Percentiles rank a stretch among this genome's conserved stretches.
phyloP scores from a whole-genome alignment of 2,797 vertebrate genomes.

The Novumbra hubbsi region DNA sequence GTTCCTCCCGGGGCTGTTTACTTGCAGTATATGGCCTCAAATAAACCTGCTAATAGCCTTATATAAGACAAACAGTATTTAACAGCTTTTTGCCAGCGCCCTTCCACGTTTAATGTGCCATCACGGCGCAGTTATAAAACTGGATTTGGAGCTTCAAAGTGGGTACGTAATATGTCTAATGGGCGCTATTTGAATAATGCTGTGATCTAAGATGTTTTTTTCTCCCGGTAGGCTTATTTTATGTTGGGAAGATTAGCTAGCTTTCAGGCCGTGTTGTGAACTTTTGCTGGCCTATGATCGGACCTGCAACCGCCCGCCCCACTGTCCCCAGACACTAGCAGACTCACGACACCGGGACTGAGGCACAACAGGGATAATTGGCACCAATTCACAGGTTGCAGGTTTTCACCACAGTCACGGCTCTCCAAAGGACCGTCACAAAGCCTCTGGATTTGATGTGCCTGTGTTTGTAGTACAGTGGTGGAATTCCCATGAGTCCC shows the following conservation, averaged over 20 bases:
- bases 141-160: slow-evolving; percentile 59
- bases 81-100: slow-evolving; percentile 13
- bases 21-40: slow-evolving; percentile 20
- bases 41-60: slow-evolving; percentile 36
- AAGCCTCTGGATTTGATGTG: slow-evolving; percentile 53
- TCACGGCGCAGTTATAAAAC: slow-evolving; percentile 46
- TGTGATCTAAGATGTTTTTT: slow-evolving; percentile 41
- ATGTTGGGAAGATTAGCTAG: slow-evolving; percentile 23
- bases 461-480: slow-evolving; percentile 31
- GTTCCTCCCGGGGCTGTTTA: slow-evolving; percentile 59
- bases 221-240: slow-evolving; percentile 33
- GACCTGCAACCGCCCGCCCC: slow-evolving; percentile 60
- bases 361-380: slow-evolving; percentile 65
- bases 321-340: slow-evolving; percentile 59
- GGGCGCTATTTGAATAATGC: slow-evolving; percentile 47
- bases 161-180: slow-evolving; percentile 37
- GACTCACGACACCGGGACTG: slow-evolving; percentile 30
- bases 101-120: slow-evolving; percentile 29
- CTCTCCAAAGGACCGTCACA: slow-evolving; percentile 36
- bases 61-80: slow-evolving; percentile 45
- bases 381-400: slow-evolving; percentile 55
- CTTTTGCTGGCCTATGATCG: slow-evolving; percentile 40
- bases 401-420: slow-evolving; percentile 45
- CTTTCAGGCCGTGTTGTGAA: slow-evolving; percentile 19
- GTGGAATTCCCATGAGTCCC: slow-evolving; percentile 43